Evolutionary conservation across 2,797 vertebrate genomes (phyloP).

Genomic region (Schizopygopsis malacanthus): DNA sequence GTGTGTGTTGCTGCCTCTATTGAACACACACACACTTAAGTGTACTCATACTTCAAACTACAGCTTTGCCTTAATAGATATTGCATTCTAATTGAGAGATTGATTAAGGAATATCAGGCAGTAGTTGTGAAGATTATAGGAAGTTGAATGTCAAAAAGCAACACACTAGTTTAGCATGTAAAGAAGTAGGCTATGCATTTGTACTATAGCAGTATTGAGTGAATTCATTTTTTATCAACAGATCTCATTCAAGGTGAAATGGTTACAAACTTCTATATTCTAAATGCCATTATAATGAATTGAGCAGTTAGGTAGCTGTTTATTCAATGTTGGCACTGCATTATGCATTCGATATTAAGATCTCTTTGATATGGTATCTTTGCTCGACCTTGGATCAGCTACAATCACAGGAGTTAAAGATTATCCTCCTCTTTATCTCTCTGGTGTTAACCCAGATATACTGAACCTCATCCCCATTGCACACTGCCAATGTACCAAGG

Average conservation of each 20-base stretch:
- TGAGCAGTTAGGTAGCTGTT: conserved; percentile 62
- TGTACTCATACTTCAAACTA: conserved; percentile 10
- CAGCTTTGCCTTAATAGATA: conserved; percentile 29
- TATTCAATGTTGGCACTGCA: conserved; percentile 54
- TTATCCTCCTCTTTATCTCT: conserved; percentile 40
- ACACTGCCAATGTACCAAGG: background rate
- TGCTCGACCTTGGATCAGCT: conserved; percentile 55
- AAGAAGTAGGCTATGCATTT: background rate
- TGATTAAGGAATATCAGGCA: conserved; percentile 73
- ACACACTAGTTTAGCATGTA: background rate
- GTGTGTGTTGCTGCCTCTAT: background rate
- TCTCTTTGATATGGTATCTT: conserved; percentile 50
- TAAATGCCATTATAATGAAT: conserved; percentile 70
- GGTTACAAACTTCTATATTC: conserved; percentile 71
- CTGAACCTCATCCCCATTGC: background rate
- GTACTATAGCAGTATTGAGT: background rate
- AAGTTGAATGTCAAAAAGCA: conserved; percentile 65
- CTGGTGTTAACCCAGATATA: conserved; percentile 9
- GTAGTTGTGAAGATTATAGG: conserved; percentile 72
- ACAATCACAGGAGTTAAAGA: conserved; percentile 48
- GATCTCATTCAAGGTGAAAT: conserved; percentile 62
- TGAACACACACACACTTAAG: background rate
- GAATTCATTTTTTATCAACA: conserved; percentile 41
- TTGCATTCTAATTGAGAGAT: conserved; percentile 46
- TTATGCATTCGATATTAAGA: conserved; percentile 44